phyloP scores from a whole-genome alignment of 1,140 invertebrate genomes.

The Conus ventricosus region DNA sequence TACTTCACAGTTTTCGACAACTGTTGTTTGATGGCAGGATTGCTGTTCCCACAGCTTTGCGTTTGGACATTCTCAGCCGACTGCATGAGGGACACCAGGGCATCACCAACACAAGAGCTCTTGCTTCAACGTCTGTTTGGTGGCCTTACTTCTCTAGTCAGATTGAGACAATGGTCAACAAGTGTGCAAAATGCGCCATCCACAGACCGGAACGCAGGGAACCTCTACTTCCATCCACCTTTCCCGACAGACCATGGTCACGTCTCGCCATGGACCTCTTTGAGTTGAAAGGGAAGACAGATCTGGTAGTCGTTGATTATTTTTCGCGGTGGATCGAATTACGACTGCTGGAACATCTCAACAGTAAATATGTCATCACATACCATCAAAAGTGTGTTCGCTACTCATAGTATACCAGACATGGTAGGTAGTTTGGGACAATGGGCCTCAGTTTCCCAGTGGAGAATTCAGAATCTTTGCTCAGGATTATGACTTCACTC shows the following conservation, averaged over 20 bases:
- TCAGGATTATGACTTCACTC: conserved; percentile 70
- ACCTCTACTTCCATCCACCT: conserved; percentile 63
- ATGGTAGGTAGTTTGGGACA: conserved; percentile 56
- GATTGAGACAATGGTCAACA: conserved; percentile 32
- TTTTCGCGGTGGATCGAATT: conserved; percentile 39
- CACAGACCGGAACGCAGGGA: conserved; percentile 14
- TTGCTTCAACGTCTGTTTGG: conserved; percentile 36
- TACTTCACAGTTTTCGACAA: conserved; percentile 44
- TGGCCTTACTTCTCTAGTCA: conserved; percentile 39
- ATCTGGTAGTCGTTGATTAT: conserved; percentile 41
- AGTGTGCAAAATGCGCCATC: conserved; percentile 9
- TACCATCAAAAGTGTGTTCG: conserved; percentile 39
- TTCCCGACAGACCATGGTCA: conserved; percentile 68
- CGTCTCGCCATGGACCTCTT: conserved; percentile 57
- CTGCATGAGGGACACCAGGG: conserved; percentile 35
- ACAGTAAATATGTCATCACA: conserved; percentile 17
- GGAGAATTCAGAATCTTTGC: conserved; percentile 71
- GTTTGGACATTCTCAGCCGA: conserved; percentile 9
- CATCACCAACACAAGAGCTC: conserved; percentile 16
- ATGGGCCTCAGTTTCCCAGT: conserved; percentile 71
- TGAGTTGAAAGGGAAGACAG: conserved; percentile 11
- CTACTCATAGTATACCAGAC: conserved; percentile 50
- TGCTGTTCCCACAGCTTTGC: conserved; percentile 4
- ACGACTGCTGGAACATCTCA: conserved; percentile 1
- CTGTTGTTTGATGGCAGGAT: conserved; percentile 24